phyloP scores from a whole-genome alignment of 2,888 invertebrate species.

The Scaptomyza polygonia region DNA sequence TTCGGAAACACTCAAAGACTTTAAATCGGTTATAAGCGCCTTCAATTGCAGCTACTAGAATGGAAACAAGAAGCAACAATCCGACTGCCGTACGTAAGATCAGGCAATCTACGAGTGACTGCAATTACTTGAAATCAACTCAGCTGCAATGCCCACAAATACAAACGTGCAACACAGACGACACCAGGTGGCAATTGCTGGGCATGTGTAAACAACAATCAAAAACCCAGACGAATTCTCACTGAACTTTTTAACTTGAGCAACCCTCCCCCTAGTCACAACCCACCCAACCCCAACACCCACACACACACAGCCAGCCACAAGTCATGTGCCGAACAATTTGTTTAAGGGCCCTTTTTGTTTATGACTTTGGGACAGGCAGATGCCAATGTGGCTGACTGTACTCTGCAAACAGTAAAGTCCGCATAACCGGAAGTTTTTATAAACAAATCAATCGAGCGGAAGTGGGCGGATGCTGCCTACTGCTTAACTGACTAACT shows the following conservation, averaged over 20 bases:
- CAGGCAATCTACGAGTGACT: constrained; percentile 43
- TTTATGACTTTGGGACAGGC: constrained; percentile 38
- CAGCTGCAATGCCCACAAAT: constrained; percentile 13
- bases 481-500: background rate
- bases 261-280: background rate
- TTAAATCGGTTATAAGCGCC: constrained; percentile 36
- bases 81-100: constrained; percentile 29
- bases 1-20: constrained; percentile 28
- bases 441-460: constrained; percentile 75
- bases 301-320: too few relatives aligned
- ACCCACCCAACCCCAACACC: background rate
- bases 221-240: constrained; percentile 33
- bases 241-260: constrained; percentile 63
- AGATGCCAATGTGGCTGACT: constrained; percentile 28
- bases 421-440: constrained; percentile 67
- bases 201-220: constrained; percentile 53
- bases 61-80: constrained; percentile 4
- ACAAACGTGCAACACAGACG: constrained; percentile 17
- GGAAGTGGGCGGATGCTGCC: constrained; percentile 62
- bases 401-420: constrained; percentile 14
- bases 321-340: constrained; percentile 29
- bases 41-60: constrained; percentile 20
- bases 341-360: constrained; percentile 55
- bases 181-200: constrained; percentile 61
- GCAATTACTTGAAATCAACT: constrained; percentile 35